These are phyloP conservation scores for Acromyrmex heyeri DNA, from an alignment of 1,140 invertebrate genomes.

Conservation along the genomic window DNA sequence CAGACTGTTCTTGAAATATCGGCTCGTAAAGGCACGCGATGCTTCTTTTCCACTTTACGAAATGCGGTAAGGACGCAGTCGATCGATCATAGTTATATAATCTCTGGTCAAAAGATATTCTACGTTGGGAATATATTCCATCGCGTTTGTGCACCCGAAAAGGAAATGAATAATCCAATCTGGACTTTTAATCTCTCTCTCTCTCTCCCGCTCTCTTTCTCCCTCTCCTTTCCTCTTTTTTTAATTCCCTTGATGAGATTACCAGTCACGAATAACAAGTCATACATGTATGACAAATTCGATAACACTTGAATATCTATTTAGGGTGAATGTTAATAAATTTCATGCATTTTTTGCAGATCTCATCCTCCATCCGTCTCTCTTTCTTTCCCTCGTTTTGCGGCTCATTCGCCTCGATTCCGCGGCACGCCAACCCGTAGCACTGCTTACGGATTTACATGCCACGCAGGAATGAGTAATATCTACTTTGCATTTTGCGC, in stretches of 20 bases:
- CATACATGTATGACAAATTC: slow-evolving; percentile 14
- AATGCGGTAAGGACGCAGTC: slow-evolving; percentile 10
- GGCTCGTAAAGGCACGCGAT: slow-evolving; percentile 52
- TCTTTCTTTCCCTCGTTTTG: slow-evolving; percentile 32
- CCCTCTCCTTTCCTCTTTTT: background rate
- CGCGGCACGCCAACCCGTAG: slow-evolving; percentile 11
- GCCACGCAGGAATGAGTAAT: slow-evolving; percentile 75
- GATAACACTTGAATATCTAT: slow-evolving; percentile 12
- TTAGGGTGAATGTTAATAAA: slow-evolving; percentile 41
- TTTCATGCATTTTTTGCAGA: slow-evolving; percentile 11
- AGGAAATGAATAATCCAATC: slow-evolving; percentile 61
- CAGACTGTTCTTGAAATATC: slow-evolving; percentile 50
- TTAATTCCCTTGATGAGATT: background rate
- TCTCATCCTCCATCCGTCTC: slow-evolving; percentile 3
- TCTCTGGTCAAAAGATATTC: slow-evolving; percentile 42
- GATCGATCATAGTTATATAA: slow-evolving; percentile 56
- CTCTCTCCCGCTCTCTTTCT: background rate
- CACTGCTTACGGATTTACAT: slow-evolving; percentile 66
- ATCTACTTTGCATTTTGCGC: slow-evolving; percentile 80
- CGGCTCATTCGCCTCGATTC: slow-evolving; percentile 9
- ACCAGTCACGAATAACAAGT: background rate
- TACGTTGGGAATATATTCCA: slow-evolving; percentile 42
- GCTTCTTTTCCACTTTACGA: slow-evolving; percentile 33
- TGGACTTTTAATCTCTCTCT: background rate
- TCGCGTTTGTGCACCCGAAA: background rate